phyloP scores from a whole-genome alignment of 2,797 vertebrate genomes.

The Spheniscus humboldti region DNA sequence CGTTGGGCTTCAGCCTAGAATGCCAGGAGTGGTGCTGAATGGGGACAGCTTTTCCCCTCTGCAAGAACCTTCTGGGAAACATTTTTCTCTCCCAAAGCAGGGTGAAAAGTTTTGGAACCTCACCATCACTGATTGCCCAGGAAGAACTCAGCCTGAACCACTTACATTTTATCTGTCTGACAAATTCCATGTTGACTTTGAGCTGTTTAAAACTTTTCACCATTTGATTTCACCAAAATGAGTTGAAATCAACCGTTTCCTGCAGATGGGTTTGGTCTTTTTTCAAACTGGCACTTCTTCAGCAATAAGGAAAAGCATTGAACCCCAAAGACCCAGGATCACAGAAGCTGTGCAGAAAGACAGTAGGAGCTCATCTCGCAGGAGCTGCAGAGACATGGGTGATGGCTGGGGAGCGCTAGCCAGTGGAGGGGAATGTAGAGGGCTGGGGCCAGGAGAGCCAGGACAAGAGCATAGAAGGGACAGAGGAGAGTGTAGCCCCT shows the following conservation, averaged over 20 bases:
- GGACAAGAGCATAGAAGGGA: background rate
- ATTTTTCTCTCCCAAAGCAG: background rate
- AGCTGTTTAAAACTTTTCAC: background rate
- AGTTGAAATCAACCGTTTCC: too few species aligned
- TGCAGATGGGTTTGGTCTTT: background rate
- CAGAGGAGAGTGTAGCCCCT: background rate
- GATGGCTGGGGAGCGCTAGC: background rate
- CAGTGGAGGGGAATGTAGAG: background rate
- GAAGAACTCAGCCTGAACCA: background rate
- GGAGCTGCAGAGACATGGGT: background rate
- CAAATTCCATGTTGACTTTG: background rate
- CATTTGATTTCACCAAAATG: background rate
- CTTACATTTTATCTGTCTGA: background rate
- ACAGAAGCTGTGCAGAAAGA: background rate
- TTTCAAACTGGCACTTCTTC: background rate
- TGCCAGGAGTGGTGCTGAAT: accelerated
- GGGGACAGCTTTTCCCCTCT: background rate
- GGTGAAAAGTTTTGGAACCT: background rate
- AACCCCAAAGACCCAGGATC: background rate
- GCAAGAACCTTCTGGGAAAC: background rate
- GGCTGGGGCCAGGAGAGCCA: background rate
- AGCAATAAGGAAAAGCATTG: background rate
- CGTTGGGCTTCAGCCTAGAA: background rate
- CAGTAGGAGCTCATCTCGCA: background rate
- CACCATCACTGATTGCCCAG: background rate